phyloP scores from a whole-genome alignment of 1,140 invertebrate genomes.

The Oncopeltus fasciatus region DNA sequence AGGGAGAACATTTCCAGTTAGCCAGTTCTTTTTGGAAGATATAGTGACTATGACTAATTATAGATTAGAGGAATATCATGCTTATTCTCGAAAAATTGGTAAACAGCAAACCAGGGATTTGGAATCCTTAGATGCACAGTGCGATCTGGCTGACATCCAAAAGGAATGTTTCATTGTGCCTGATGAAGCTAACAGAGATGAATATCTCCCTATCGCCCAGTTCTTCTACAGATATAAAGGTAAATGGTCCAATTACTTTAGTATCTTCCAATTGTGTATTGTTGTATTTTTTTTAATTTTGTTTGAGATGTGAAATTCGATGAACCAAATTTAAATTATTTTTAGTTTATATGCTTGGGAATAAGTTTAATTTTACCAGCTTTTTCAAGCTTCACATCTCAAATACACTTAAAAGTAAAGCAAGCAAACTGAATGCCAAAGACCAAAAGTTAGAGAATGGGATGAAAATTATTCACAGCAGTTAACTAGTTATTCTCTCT shows the following conservation, averaged over 20 bases:
- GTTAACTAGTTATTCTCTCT: no score
- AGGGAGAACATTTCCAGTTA: constrained; percentile 59
- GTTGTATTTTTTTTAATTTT: no score
- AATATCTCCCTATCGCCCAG: constrained; percentile 48
- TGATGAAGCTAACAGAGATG: constrained; percentile 46
- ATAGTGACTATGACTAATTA: constrained; percentile 51
- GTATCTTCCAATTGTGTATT: no score
- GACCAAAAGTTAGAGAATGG: no score
- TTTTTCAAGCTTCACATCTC: no score
- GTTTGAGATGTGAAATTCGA: neutral
- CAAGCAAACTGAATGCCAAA: no score
- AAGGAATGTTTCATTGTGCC: constrained; percentile 34
- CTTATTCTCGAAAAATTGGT: constrained; percentile 44
- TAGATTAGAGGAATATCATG: constrained; percentile 54
- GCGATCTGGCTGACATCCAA: constrained; percentile 43
- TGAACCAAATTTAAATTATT: neutral
- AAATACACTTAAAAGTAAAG: no score
- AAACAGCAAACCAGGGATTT: constrained; percentile 34
- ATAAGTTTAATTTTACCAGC: no score
- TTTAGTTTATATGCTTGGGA: neutral
- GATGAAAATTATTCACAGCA: no score
- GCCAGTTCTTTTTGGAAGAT: constrained; percentile 65
- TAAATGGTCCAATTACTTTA: constrained; percentile 25
- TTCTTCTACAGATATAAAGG: constrained; percentile 41
- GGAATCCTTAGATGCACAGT: constrained; percentile 37